These are phyloP conservation scores for Euschistus heros DNA, from an alignment of 1,140 invertebrate species.

Conservation along the genomic window DNA sequence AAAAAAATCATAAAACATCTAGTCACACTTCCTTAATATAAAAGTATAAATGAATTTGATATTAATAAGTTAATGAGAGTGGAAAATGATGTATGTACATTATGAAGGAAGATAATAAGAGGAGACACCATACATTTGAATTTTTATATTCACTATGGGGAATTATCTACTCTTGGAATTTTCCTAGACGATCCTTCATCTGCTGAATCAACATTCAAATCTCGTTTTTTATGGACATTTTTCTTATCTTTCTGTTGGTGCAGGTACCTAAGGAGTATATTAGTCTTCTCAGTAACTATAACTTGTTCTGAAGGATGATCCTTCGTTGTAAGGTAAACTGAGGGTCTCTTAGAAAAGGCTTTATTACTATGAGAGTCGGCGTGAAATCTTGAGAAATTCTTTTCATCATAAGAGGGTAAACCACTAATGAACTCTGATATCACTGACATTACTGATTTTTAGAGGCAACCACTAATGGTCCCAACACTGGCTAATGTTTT, in stretches of 20 bases:
- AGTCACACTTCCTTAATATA: not conserved
- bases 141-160: slow-evolving; percentile 6
- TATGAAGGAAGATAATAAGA: not conserved
- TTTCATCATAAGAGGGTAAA: slow-evolving; percentile 21
- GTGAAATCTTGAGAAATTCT: slow-evolving; percentile 21
- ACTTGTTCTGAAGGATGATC: slow-evolving; percentile 83
- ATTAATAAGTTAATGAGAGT: slow-evolving; percentile 7
- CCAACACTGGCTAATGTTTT: too few species aligned
- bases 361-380: slow-evolving; percentile 14
- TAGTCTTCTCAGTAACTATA: slow-evolving; percentile 90
- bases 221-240: slow-evolving; percentile 10
- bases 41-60: slow-evolving; percentile 8
- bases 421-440: slow-evolving; percentile 22
- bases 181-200: slow-evolving; percentile 13
- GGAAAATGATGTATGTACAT: slow-evolving; percentile 5
- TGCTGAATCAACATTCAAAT: slow-evolving; percentile 2
- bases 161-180: slow-evolving; percentile 13
- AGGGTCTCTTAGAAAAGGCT: slow-evolving; percentile 53
- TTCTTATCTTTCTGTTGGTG: slow-evolving; percentile 76
- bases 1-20: too few species aligned
- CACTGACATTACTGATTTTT: slow-evolving; percentile 13
- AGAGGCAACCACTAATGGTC: too few species aligned
- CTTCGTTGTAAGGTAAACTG: slow-evolving; percentile 80
- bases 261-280: slow-evolving; percentile 82
- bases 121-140: slow-evolving; percentile 9